Evolutionary conservation across 2,888 invertebrate species (phyloP).

Genomic region (Galeruca laticollis): DNA sequence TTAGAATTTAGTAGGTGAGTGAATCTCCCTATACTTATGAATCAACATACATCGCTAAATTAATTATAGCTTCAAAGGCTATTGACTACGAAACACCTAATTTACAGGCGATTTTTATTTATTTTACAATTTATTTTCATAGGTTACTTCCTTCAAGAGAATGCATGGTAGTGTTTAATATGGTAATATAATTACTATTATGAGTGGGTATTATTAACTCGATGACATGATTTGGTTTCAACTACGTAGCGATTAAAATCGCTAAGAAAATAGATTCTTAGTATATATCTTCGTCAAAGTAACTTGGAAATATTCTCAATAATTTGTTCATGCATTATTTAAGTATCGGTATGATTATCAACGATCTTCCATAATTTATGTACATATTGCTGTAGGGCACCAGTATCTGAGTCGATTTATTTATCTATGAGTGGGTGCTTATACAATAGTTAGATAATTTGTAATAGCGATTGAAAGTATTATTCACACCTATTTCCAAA

Average conservation of each 20-base stretch:
- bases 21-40: neutral
- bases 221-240: slow-evolving; percentile 21
- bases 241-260: neutral
- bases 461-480: too few species aligned
- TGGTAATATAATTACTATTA: slow-evolving; percentile 34
- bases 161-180: slow-evolving; percentile 15
- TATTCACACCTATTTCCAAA: too few species aligned
- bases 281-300: neutral
- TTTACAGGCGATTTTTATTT: slow-evolving; percentile 26
- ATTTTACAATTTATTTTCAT: slow-evolving; percentile 12
- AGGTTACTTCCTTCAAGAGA: slow-evolving; percentile 26
- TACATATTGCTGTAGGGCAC: too few species aligned
- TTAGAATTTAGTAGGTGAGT: neutral
- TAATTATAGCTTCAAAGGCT: slow-evolving; percentile 26
- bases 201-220: slow-evolving; percentile 9
- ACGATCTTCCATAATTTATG: too few species aligned
- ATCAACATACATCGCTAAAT: slow-evolving; percentile 21
- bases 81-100: slow-evolving; percentile 23
- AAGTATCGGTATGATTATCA: too few species aligned
- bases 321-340: too few species aligned
- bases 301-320: neutral
- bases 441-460: too few species aligned
- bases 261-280: neutral
- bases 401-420: too few species aligned
- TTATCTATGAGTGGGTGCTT: too few species aligned